Percentiles rank a stretch among this genome's conserved stretches.
Conservation (phyloP, 2,113 vertebrate species). For the Haplotaxodon microlepis region DNA sequence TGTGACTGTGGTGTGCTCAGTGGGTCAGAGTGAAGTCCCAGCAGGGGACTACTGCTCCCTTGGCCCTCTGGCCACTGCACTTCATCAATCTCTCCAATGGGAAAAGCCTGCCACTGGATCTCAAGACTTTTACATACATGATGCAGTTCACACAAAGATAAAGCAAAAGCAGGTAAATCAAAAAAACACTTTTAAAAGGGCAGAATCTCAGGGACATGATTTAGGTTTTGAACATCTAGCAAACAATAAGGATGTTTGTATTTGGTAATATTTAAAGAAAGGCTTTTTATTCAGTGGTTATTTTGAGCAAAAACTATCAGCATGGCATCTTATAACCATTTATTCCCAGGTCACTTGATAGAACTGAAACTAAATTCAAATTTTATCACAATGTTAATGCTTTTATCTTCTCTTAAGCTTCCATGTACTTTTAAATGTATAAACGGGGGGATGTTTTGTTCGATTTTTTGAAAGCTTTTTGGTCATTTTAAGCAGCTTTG, state of each 20-base stretch:
- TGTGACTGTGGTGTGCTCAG: slow-evolving; percentile 68
- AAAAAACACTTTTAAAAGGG: neutral
- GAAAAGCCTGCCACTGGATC: slow-evolving; percentile 46
- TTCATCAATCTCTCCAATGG: slow-evolving; percentile 65
- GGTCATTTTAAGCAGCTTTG: neutral
- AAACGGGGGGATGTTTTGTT: neutral
- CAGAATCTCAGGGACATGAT: neutral
- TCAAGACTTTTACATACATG: neutral
- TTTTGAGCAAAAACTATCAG: neutral
- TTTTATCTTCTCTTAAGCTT: neutral
- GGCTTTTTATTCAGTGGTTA: neutral
- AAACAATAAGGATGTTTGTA: neutral
- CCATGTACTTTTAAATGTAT: neutral
- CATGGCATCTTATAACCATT: neutral
- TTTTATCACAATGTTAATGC: neutral
- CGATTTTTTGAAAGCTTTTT: neutral
- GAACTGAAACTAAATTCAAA: neutral
- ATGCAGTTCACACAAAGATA: neutral
- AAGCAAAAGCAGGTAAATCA: neutral
- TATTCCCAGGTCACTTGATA: neutral
- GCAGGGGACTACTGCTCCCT: slow-evolving; percentile 59
- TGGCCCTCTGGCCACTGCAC: slow-evolving; percentile 49
- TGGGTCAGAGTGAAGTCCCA: slow-evolving; percentile 68
- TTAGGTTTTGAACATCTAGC: neutral
- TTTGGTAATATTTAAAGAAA: neutral